phyloP scores from a whole-genome alignment of 2,888 invertebrate genomes.

The Lasioglossum figueresi region DNA sequence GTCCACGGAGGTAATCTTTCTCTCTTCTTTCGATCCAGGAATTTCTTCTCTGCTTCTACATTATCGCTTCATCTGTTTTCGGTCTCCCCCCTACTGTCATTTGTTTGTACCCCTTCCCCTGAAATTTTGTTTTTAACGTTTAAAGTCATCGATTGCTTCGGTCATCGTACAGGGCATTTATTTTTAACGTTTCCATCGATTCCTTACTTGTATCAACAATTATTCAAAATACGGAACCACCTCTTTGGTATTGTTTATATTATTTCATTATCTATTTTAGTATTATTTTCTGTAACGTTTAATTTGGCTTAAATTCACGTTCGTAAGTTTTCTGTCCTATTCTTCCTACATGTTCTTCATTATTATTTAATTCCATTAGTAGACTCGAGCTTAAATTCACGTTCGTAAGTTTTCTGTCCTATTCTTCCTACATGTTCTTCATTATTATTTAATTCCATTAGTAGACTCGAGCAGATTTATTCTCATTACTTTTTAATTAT shows the following conservation, averaged over 20 bases:
- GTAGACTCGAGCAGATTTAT: not conserved
- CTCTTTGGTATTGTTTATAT: not conserved
- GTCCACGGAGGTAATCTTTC: constrained; percentile 12
- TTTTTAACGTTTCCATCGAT: not conserved
- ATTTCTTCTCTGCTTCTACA: not conserved
- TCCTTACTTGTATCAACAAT: not conserved
- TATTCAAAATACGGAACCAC: not conserved
- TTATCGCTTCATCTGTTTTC: constrained; percentile 26
- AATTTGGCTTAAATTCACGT: too few species aligned
- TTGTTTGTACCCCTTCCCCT: not conserved
- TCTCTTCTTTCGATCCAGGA: constrained; percentile 19
- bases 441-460: not conserved
- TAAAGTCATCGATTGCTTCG: not conserved
- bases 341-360: not conserved
- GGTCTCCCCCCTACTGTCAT: not conserved
- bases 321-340: too few species aligned
- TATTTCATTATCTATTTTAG: too few species aligned
- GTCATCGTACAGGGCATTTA: not conserved
- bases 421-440: not conserved
- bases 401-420: too few species aligned
- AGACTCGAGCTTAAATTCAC: not conserved
- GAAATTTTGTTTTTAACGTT: not conserved
- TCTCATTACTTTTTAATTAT: not conserved
- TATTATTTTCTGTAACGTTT: too few species aligned
- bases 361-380: not conserved